These are phyloP conservation scores for Helicoverpa zea DNA, from an alignment of 1,140 invertebrate genomes.

Conservation along the genomic window DNA sequence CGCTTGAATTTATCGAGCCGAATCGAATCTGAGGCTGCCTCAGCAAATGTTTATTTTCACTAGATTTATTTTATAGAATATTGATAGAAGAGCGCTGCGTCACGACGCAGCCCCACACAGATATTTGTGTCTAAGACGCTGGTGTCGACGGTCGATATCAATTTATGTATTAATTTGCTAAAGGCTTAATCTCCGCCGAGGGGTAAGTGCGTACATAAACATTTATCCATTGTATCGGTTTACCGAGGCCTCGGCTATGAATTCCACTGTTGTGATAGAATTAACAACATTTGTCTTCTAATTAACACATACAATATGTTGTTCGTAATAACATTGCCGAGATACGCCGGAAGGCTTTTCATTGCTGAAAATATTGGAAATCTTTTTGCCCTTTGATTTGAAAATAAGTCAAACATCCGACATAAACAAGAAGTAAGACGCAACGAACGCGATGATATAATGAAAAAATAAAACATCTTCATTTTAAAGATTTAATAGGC, in stretches of 20 bases:
- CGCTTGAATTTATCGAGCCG: not conserved
- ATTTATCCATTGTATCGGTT: slow-evolving; percentile 32
- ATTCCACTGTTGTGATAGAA: not conserved
- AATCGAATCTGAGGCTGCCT: not conserved
- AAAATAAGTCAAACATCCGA: too few species aligned
- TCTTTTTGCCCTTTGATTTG: too few species aligned
- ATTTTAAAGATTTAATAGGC: too few species aligned
- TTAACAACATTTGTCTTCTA: slow-evolving; percentile 9
- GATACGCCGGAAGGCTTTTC: not conserved
- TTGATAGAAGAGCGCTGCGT: not conserved
- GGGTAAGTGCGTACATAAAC: slow-evolving; percentile 30
- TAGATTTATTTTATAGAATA: slow-evolving; percentile 16
- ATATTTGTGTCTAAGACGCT: not conserved
- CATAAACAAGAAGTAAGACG: too few species aligned
- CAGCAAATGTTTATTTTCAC: not conserved
- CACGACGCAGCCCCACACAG: not conserved
- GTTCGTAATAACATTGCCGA: not conserved
- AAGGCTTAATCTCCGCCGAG: slow-evolving; percentile 4
- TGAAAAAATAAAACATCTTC: too few species aligned
- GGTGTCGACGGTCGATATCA: slow-evolving; percentile 5
- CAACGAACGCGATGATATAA: too few species aligned
- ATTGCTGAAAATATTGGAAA: not conserved
- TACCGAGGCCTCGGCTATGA: slow-evolving; percentile 17
- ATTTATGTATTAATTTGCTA: slow-evolving; percentile 29
- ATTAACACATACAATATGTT: slow-evolving; percentile 5